Conservation (phyloP, 2,113 vertebrate species). For the Lethenteron reissneri region DNA sequence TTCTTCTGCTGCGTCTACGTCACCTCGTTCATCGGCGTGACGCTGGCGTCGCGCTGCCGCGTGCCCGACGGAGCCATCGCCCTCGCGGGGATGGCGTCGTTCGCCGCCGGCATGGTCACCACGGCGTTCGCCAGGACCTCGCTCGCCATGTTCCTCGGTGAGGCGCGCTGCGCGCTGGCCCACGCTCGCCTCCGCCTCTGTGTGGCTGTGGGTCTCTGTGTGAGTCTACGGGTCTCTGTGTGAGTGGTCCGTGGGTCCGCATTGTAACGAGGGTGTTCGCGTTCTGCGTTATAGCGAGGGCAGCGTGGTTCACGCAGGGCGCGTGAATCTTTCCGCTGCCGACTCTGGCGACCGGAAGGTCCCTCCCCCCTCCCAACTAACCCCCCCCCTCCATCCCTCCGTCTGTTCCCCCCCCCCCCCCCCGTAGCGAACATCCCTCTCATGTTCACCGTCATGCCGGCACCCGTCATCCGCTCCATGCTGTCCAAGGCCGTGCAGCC, state of each 20-base stretch:
- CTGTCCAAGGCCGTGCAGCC: constrained; percentile 56
- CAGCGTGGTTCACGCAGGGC: too few relatives aligned
- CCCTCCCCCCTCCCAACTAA: too few relatives aligned
- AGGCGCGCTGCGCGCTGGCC: constrained; percentile 14
- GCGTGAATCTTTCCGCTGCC: too few relatives aligned
- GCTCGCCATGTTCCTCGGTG: constrained; percentile 60
- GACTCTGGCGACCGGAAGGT: too few relatives aligned
- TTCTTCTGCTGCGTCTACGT: constrained; percentile 37
- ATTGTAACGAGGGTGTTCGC: too few relatives aligned
- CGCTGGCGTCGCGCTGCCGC: constrained; percentile 33
- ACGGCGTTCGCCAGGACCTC: constrained; percentile 56
- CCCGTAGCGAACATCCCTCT: constrained; percentile 41
- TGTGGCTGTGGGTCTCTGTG: too few relatives aligned
- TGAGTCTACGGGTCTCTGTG: too few relatives aligned
- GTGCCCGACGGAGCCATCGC: constrained; percentile 39
- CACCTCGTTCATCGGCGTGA: constrained; percentile 52
- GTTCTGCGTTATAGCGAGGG: too few relatives aligned
- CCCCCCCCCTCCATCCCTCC: too few relatives aligned
- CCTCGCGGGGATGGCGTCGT: constrained; percentile 48
- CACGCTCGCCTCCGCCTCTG: too few relatives aligned
- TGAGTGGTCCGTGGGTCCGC: too few relatives aligned
- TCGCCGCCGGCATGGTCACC: constrained; percentile 30
- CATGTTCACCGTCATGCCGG: constrained; percentile 43
- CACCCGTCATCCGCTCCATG: constrained; percentile 66
- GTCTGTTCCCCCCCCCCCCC: background rate